Conservation (phyloP, 1,140 invertebrate species). For the Micrasema longulum region DNA sequence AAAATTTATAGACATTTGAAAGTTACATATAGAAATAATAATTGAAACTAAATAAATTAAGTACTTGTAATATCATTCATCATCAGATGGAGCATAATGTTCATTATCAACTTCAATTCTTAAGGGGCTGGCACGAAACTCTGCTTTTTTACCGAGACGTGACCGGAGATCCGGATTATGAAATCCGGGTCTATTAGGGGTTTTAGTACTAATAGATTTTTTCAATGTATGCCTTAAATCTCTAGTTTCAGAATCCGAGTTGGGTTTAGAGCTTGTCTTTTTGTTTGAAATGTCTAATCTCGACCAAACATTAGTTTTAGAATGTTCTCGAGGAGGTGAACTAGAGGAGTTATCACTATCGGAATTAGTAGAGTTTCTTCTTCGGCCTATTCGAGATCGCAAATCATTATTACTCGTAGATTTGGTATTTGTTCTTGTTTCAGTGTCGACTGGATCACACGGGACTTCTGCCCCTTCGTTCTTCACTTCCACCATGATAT, state of each 20-base stretch:
- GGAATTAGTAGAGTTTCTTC: constrained; percentile 47
- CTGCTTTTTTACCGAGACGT: constrained; percentile 61
- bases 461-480: constrained; percentile 38
- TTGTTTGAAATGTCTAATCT: constrained; percentile 63
- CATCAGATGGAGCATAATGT: constrained; percentile 43
- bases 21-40: background rate
- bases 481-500: constrained; percentile 45
- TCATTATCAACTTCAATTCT: constrained; percentile 68
- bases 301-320: constrained; percentile 70
- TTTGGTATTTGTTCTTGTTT: constrained; percentile 1
- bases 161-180: constrained; percentile 61
- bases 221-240: constrained; percentile 42
- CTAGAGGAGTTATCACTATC: constrained; percentile 54
- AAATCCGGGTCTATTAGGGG: constrained; percentile 32
- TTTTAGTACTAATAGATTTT: constrained; percentile 10
- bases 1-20: too few species aligned
- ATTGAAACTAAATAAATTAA: constrained; percentile 18
- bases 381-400: constrained; percentile 42
- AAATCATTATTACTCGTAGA: constrained; percentile 34
- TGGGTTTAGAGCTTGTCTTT: constrained; percentile 58
- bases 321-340: constrained; percentile 61
- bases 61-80: constrained; percentile 25
- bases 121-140: constrained; percentile 59
- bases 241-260: constrained; percentile 41
- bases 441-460: background rate